These are phyloP conservation scores for Petromus typicus DNA, from an alignment of 2,113 vertebrate genomes.

Conservation along the genomic window DNA sequence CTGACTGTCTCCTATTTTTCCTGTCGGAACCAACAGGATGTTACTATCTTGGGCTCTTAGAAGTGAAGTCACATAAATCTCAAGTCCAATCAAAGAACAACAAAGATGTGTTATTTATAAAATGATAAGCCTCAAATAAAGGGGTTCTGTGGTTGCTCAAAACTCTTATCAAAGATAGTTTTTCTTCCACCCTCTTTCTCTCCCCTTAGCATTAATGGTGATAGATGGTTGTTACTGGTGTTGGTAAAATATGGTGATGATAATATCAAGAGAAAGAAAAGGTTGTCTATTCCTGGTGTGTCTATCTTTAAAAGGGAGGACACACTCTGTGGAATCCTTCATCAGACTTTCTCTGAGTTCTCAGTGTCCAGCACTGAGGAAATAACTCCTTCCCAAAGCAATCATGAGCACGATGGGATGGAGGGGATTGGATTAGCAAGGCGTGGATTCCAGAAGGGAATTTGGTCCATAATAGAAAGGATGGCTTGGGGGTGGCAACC, in stretches of 20 bases:
- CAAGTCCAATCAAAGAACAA: not conserved
- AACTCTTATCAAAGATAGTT: not conserved
- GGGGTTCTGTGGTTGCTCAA: not conserved
- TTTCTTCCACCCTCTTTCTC: not conserved
- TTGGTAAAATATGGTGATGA: not conserved
- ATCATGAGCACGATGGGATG: not conserved
- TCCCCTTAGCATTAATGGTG: too few relatives aligned
- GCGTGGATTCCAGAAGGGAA: not conserved
- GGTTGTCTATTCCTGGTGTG: not conserved
- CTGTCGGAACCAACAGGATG: not conserved
- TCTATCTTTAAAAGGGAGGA: not conserved
- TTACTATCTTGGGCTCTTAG: not conserved
- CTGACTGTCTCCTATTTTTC: not conserved
- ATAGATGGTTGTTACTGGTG: not conserved
- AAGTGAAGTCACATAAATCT: not conserved
- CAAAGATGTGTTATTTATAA: not conserved
- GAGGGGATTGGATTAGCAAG: not conserved
- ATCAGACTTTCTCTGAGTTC: not conserved
- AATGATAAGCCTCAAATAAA: not conserved
- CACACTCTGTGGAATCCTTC: not conserved
- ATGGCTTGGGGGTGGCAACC: not conserved
- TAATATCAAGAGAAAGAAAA: not conserved
- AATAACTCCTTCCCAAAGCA: not conserved
- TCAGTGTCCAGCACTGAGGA: not conserved
- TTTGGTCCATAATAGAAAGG: not conserved